phyloP scores from a whole-genome alignment of 2,888 invertebrate genomes.

The Cenopis cana region DNA sequence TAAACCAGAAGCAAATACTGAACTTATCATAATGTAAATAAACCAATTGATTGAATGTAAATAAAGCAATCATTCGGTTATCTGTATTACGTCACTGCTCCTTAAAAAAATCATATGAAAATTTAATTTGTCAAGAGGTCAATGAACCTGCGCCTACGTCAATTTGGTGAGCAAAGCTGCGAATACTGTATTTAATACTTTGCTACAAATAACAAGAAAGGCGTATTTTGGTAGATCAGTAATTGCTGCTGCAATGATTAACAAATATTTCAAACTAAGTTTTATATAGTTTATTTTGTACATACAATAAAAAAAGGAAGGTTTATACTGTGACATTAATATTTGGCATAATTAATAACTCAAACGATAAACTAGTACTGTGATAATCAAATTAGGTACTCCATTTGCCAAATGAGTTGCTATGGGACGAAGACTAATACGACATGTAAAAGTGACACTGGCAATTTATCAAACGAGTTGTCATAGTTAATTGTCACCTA shows the following conservation, averaged over 20 bases:
- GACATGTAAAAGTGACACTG: background rate
- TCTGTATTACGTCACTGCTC: background rate
- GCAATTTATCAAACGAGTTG: background rate
- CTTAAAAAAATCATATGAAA: background rate
- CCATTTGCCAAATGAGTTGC: background rate
- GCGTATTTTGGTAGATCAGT: conserved; percentile 16
- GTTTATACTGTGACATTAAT: conserved; percentile 13
- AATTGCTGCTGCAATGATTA: background rate
- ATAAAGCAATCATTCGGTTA: no score
- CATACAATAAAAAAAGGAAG: conserved; percentile 29
- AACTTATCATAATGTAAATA: background rate
- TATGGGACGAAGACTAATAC: background rate
- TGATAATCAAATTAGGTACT: background rate
- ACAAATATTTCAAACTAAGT: conserved; percentile 1
- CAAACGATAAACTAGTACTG: background rate
- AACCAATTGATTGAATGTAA: background rate
- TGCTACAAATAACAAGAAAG: background rate
- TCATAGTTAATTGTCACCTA: background rate
- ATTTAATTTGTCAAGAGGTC: no score
- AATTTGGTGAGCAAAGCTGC: background rate
- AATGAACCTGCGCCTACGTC: conserved; percentile 5
- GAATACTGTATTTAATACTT: background rate
- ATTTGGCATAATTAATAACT: background rate
- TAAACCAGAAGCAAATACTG: conserved; percentile 2
- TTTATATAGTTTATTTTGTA: conserved; percentile 24